Base-by-base conservation (phyloP, 2,888 invertebrate species). In the Neria commutata region DNA sequence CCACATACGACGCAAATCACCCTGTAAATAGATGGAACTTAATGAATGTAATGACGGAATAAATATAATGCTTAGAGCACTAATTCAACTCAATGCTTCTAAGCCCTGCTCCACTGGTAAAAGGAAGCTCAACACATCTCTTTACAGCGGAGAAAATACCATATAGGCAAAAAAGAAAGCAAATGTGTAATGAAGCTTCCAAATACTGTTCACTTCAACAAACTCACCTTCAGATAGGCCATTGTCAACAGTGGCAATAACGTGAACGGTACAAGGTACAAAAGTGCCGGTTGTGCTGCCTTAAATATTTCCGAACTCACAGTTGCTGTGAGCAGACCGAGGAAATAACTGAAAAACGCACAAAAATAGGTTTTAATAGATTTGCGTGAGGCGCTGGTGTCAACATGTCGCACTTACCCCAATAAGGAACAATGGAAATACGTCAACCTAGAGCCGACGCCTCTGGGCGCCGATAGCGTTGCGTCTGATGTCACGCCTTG, bases 391-490 rank as follows among this genome's bases (percentile, higher is more conserved):
- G 17, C 3, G 23, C n/a, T n/a, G n/a, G n/a, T n/a, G n/a, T n/a
- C n/a, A n/a, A n/a, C n/a, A n/a, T n/a, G n/a, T n/a, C n/a, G 3
- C 8, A 67, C 75, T 75, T 54, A 86, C 78, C 98, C 98, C 82
- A 98, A 89, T 79, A 98, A 88, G 77, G 97, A 97, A 86, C 97
- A 98, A 86, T 98, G 98, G 87, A 98, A 98, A 86, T 98, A 98
- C 76, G 95, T 95, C 76, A 92, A 85, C 67, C 89, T 87, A 51
- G 89, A 89, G 24, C 87, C 85, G 83, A 82, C 78, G 63, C 81
- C 81, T 67, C 82, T 84, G 63, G 86, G 85, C 65, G 86, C 85
- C 58, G 86, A 86, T 63, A 80, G 67, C 61, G 87, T 84, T 58
- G 86, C 83, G 75, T 88, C 87, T 45, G 84, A 85, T 46, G 85